Evolutionary conservation across 1,140 invertebrate species (phyloP), one percentile per base, ranked within the genome.

Genomic region (Panagrolaimus sp.): DNA sequence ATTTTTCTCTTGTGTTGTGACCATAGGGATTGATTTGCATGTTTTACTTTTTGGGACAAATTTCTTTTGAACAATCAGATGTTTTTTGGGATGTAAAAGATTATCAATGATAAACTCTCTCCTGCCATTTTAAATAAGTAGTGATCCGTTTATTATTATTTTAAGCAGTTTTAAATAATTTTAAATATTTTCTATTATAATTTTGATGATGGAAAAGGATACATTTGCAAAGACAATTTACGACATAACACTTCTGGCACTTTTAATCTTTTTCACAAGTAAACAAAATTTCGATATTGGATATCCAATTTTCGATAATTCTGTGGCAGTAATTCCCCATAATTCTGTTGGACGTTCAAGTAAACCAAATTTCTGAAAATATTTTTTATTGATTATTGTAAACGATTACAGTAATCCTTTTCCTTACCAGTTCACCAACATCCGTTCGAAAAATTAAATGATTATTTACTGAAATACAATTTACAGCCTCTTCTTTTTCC

Each of bases 291-390:
- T 58, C 10, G 74, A 71, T 45, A 79, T 72, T n/a, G 74, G 77
- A 8, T 48, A 65, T 14, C 75, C 75, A 6, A 80, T 45, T 67
- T 82, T 80, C 12, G 26, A 48, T 47, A 80, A 17, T 69, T 80
- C 78, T 32, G 48, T 45, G 9, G 65, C 71, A 21, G 67, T 71
- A 7, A 83, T 63, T 8, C 80, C 78, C 78, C 78, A 80, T 21
- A 80, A 71, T 62, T 80, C 76, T 6, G 62, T 67, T 26, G 74
- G 79, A 45, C 46, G 55, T 65, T 83, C 78, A 15, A 78, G 71
- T 17, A 72, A 43, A 43, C 64, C 72, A 46, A 80, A 81, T 67
- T 82, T 80, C 78, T 79, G 55, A 77, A 81, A 79, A 65, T 68
- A 14, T 45, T 68, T 3, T 15, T 6, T 26, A 28, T 69, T 68